These are phyloP conservation scores for Gulo gulo DNA, from an alignment of 2,113 vertebrate genomes.

Conservation along the genomic window DNA sequence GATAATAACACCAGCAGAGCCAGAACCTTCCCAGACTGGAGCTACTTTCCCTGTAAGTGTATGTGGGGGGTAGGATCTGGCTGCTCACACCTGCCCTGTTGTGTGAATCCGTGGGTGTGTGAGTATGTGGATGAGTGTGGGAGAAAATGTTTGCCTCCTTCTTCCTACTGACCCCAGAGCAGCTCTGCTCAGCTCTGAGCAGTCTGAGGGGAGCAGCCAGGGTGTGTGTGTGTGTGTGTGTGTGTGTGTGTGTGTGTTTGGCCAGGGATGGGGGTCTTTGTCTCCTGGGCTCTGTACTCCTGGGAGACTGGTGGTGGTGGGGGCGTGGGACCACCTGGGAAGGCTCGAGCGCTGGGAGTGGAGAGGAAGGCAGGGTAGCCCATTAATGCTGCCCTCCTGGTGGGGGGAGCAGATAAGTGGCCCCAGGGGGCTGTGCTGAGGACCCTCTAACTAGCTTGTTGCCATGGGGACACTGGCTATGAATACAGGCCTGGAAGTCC, in stretches of 20 bases:
- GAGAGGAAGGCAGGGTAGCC: neutral
- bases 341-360: neutral
- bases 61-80: neutral
- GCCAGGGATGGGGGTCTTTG: conserved; percentile 14
- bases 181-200: neutral
- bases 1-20: neutral
- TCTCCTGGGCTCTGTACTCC: neutral
- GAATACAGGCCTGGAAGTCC: conserved; percentile 48
- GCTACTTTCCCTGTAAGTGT: neutral
- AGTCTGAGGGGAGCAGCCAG: neutral
- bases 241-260: neutral
- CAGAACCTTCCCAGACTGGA: neutral
- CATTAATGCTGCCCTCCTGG: conserved; percentile 47
- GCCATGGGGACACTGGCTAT: conserved; percentile 67
- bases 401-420: conserved; percentile 59
- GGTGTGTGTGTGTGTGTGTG: neutral
- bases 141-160: neutral
- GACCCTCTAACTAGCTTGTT: conserved; percentile 75
- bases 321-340: neutral
- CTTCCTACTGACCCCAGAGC: neutral
- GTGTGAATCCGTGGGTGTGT: conserved; percentile 71
- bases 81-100: neutral
- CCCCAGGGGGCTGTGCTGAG: conserved; percentile 49
- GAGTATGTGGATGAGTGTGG: neutral
- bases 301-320: neutral